These are phyloP conservation scores for Phortica variegata DNA, from an alignment of 1,140 invertebrate genomes.

Conservation along the genomic window DNA sequence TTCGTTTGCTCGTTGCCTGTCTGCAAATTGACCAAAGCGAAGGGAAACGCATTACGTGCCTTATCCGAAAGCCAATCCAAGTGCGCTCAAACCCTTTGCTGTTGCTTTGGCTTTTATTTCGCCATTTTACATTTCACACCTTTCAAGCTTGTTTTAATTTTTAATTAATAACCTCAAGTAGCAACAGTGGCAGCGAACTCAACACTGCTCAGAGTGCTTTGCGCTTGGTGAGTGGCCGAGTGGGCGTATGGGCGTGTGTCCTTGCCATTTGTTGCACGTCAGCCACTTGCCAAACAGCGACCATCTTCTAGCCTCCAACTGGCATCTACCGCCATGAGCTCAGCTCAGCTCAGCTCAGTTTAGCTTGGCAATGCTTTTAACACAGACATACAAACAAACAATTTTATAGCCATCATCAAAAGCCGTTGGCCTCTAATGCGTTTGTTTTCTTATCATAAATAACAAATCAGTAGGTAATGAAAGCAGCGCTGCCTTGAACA, in stretches of 20 bases:
- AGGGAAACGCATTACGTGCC: slow-evolving; percentile 30
- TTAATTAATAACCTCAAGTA: slow-evolving; percentile 49
- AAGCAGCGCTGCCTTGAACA: neutral
- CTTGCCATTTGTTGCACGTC: too few relatives aligned
- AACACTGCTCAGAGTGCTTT: slow-evolving; percentile 3
- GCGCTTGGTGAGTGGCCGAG: too few relatives aligned
- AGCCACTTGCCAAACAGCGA: too few relatives aligned
- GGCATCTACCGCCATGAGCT: too few relatives aligned
- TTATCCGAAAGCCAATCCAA: too few relatives aligned
- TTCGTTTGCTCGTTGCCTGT: neutral
- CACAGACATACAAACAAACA: too few relatives aligned
- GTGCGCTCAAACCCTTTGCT: slow-evolving; percentile 2
- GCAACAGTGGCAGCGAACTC: slow-evolving; percentile 36
- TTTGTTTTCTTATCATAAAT: slow-evolving; percentile 55
- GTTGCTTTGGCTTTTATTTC: slow-evolving; percentile 19
- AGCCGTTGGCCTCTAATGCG: slow-evolving; percentile 45
- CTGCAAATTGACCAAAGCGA: neutral
- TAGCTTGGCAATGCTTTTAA: neutral
- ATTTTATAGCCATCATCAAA: too few relatives aligned
- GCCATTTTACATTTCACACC: slow-evolving; percentile 51
- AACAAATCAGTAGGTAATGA: slow-evolving; percentile 37
- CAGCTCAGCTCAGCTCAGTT: slow-evolving; percentile 9
- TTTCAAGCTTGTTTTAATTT: slow-evolving; percentile 51
- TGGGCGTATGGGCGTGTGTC: too few relatives aligned
- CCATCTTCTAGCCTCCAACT: too few relatives aligned